A percentile compares a stretch with the other conserved stretches of the same genome.
phyloP scores from a whole-genome alignment of 2,888 invertebrate genomes.

The Portevinia maculata region DNA sequence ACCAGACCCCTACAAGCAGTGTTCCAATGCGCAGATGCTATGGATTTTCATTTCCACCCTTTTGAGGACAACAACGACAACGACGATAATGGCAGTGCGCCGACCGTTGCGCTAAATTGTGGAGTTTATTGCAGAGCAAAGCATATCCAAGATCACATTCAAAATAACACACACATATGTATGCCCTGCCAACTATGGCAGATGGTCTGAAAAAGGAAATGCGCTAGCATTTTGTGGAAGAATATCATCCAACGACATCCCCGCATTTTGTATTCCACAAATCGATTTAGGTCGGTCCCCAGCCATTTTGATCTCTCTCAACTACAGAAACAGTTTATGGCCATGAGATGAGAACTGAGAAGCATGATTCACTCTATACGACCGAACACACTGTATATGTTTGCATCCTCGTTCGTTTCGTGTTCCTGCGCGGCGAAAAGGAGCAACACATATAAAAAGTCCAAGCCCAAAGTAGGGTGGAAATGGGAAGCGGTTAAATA shows the following conservation, averaged over 20 bases:
- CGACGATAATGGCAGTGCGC: constrained; percentile 31
- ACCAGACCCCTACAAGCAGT: constrained; percentile 43
- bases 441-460: constrained; percentile 29
- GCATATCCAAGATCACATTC: constrained; percentile 60
- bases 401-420: constrained; percentile 51
- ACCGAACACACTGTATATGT: constrained; percentile 49
- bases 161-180: constrained; percentile 16
- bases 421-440: constrained; percentile 50
- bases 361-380: constrained; percentile 44
- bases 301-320: constrained; percentile 70
- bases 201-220: constrained; percentile 67
- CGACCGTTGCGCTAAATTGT: constrained; percentile 62
- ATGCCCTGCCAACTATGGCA: constrained; percentile 40
- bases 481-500: constrained; percentile 65
- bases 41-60: constrained; percentile 74
- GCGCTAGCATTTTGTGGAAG: constrained; percentile 38
- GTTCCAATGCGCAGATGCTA: constrained; percentile 70
- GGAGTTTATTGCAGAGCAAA: constrained; percentile 64
- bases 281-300: constrained; percentile 66
- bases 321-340: constrained; percentile 30
- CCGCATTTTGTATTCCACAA: constrained; percentile 55
- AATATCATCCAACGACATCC: constrained; percentile 57
- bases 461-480: constrained; percentile 61
- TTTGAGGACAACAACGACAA: constrained; percentile 56
- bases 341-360: constrained; percentile 20